Evolutionary conservation across 2,888 invertebrate genomes (phyloP), one percentile per base, ranked within the genome.

Genomic region (Pammene fasciana): DNA sequence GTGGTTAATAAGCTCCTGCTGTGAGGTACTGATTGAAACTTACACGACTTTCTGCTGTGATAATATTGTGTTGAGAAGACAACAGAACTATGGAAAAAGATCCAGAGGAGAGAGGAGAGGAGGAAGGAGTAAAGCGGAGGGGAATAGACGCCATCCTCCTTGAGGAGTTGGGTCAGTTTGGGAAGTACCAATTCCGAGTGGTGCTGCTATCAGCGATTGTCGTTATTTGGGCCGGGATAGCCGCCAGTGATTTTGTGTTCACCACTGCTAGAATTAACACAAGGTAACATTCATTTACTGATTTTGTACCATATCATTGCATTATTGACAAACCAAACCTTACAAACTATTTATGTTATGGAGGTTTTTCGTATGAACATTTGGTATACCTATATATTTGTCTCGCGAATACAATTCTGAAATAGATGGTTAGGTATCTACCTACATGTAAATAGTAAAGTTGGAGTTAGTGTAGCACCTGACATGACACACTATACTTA

Each of bases 141-240:
- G 38, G 16, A 11, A 38, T 61, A 16, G 50, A 61, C 1, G 18
- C 48, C 13, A 50, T 61, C 16, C n/a, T 61, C 13, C 0, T 41
- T 11, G 61, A 36, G 18, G 61, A 61, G 50, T 11, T 61, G 50
- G 61, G 61, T 8, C 38, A 61, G 38, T 61, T 61, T 11, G 61
- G 61, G 41, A 36, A 6, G 38, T 61, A 50, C 38, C 61, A 61
- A 13, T 11, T 50, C 0, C 50, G 38, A 5, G 50, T 50, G 14
- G 0, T 61, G 14, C 16, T 46, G 13, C 48, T 61, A 9, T 38
- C 50, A 5, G 14, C 50, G 0, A 3, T 61, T 0, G 34, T 13
- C n/a, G 50, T 38, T 11, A 36, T 61, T 1, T 61, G 48, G 48
- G 61, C 48, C 3, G 61, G 61, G 1, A 16, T 61, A 6, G 61